Evolutionary conservation across 2,113 vertebrate species (phyloP).

Genomic region (Uria aalge): DNA sequence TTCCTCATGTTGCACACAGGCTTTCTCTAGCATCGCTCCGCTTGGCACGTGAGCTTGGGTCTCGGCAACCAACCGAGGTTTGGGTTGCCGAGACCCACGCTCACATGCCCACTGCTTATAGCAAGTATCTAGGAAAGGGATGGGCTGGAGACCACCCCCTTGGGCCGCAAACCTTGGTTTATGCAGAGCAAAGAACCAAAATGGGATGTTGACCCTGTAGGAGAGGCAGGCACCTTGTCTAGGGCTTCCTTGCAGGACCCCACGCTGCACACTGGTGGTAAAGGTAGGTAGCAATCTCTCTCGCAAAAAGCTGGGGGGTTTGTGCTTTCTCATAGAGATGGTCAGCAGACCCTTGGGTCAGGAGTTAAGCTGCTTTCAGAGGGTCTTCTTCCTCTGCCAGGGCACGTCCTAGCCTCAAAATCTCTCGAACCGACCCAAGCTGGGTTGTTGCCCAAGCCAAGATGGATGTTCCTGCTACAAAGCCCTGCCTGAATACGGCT

Average conservation of each 20-base stretch:
- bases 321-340: neutral
- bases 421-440: rapidly evolving
- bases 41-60: neutral
- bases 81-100: neutral
- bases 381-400: neutral
- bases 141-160: neutral
- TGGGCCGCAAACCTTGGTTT: neutral
- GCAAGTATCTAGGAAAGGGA: neutral
- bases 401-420: neutral
- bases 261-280: rapidly evolving
- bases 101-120: neutral
- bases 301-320: neutral
- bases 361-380: neutral
- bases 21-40: neutral
- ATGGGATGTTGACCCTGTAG: neutral
- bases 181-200: neutral
- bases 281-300: neutral
- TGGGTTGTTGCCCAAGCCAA: neutral
- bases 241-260: neutral
- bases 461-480: neutral
- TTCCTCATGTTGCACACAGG: conserved; percentile 21
- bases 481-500: neutral
- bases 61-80: neutral
- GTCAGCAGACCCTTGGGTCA: neutral
- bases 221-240: neutral